A percentile compares a stretch with the other conserved stretches of the same genome.
phyloP scores from a whole-genome alignment of 2,113 vertebrate species.

The Lucifuga dentata region DNA sequence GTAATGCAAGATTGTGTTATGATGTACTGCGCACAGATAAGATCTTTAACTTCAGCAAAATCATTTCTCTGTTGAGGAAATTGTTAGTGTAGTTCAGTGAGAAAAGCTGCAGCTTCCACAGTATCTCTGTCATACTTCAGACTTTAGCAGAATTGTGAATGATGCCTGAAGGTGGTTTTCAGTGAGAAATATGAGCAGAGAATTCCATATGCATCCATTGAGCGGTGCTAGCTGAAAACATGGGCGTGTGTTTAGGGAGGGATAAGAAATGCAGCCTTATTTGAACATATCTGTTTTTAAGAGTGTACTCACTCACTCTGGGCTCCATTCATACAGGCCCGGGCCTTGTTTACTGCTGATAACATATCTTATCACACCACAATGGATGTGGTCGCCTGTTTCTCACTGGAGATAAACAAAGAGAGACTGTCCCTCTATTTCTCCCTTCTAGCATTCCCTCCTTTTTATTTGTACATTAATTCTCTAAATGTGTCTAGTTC shows the following conservation, averaged over 20 bases:
- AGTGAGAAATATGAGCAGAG: conserved; percentile 7
- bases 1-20: too few species aligned
- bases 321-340: conserved; percentile 70
- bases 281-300: conserved; percentile 76
- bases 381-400: conserved; percentile 79
- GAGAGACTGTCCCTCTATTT: conserved; percentile 70
- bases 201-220: conserved; percentile 20
- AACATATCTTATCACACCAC: conserved; percentile 82
- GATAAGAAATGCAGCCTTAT: conserved; percentile 64
- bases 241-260: conserved; percentile 39
- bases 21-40: too few species aligned
- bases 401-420: conserved; percentile 75
- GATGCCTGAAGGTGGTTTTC: conserved; percentile 23
- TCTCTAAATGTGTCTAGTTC: conserved; percentile 24
- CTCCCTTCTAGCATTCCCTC: conserved; percentile 36
- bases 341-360: conserved; percentile 83
- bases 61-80: too few species aligned
- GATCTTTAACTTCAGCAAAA: too few species aligned
- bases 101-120: background rate
- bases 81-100: too few species aligned
- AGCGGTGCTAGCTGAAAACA: conserved; percentile 37
- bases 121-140: background rate
- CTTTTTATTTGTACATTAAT: conserved; percentile 56
- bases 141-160: background rate
- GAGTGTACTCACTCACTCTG: conserved; percentile 71